These are phyloP conservation scores for Boulengeromyrus knoepffleri DNA, from an alignment of 2,113 vertebrate species.

Conservation along the genomic window DNA sequence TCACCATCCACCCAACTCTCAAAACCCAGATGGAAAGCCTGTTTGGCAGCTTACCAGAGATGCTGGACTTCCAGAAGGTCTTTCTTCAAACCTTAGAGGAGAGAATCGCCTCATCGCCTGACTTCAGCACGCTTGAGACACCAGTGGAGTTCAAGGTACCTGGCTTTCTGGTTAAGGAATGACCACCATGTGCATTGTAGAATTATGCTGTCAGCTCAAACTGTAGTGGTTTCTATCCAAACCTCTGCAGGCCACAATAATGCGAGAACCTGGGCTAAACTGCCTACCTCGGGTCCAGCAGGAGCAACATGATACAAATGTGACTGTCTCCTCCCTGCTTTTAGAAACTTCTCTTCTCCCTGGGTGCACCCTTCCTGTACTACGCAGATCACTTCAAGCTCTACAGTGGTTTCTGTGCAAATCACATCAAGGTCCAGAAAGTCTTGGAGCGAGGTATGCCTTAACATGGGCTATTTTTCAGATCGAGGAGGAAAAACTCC, in stretches of 20 bases:
- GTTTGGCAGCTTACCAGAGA: slow-evolving; percentile 92
- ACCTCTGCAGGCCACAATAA: neutral
- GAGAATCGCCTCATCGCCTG: slow-evolving; percentile 78
- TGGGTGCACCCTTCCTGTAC: slow-evolving; percentile 93
- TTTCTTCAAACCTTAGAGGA: slow-evolving; percentile 94
- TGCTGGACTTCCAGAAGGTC: slow-evolving; percentile 94
- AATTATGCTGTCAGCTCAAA: neutral
- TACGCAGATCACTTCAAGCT: slow-evolving; percentile 98
- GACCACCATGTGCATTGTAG: neutral
- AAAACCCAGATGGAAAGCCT: slow-evolving; percentile 86
- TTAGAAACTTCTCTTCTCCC: slow-evolving; percentile 93
- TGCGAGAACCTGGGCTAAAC: neutral
- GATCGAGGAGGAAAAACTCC: neutral
- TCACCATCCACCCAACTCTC: neutral
- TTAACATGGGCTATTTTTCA: neutral
- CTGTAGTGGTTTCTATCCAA: neutral
- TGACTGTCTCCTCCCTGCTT: slow-evolving; percentile 31
- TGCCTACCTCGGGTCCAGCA: neutral
- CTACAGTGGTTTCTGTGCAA: slow-evolving; percentile 96
- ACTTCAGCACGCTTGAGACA: slow-evolving; percentile 81
- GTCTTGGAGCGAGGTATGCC: slow-evolving; percentile 87
- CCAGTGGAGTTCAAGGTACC: slow-evolving; percentile 85
- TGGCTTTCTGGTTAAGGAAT: neutral
- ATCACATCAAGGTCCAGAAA: slow-evolving; percentile 97
- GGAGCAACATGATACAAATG: no score